Evolutionary conservation across 2,113 vertebrate genomes (phyloP).

Genomic region (Oostethus manadensis): DNA sequence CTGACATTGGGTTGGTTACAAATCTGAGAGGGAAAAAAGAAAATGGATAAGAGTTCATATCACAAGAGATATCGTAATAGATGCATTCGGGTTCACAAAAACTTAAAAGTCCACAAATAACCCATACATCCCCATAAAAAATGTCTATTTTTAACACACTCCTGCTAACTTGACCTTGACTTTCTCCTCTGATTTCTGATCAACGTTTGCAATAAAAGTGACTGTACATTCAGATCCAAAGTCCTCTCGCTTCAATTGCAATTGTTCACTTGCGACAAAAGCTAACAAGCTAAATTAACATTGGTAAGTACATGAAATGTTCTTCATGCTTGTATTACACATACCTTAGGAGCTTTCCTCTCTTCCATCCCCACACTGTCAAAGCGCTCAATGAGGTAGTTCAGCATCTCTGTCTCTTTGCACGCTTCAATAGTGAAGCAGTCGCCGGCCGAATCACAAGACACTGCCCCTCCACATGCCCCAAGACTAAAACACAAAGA

Average conservation of each 20-base stretch:
- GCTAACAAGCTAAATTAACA: not conserved
- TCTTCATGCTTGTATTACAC: not conserved
- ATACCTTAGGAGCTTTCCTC: slow-evolving; percentile 96
- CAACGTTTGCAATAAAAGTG: too few species aligned
- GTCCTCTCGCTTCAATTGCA: too few species aligned
- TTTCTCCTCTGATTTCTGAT: too few species aligned
- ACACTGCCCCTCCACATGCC: slow-evolving; percentile 76
- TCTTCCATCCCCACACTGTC: slow-evolving; percentile 99
- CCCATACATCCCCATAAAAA: too few species aligned
- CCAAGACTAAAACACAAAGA: slow-evolving; percentile 57
- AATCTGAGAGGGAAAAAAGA: slow-evolving; percentile 74
- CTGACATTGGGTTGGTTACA: slow-evolving; percentile 95
- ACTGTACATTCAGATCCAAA: too few species aligned
- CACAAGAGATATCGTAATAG: slow-evolving; percentile 8
- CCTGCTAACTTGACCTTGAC: too few species aligned
- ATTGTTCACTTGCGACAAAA: too few species aligned
- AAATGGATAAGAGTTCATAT: slow-evolving; percentile 2
- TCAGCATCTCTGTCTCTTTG: slow-evolving; percentile 99
- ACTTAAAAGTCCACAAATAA: not conserved
- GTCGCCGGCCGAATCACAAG: slow-evolving; percentile 85
- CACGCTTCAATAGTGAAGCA: slow-evolving; percentile 94
- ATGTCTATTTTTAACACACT: too few species aligned
- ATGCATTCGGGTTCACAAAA: slow-evolving; percentile 12
- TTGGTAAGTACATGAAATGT: not conserved
- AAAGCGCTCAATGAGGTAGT: slow-evolving; percentile 99